phyloP scores from a whole-genome alignment of 2,797 vertebrate species.

The Pangasius krempfi region DNA sequence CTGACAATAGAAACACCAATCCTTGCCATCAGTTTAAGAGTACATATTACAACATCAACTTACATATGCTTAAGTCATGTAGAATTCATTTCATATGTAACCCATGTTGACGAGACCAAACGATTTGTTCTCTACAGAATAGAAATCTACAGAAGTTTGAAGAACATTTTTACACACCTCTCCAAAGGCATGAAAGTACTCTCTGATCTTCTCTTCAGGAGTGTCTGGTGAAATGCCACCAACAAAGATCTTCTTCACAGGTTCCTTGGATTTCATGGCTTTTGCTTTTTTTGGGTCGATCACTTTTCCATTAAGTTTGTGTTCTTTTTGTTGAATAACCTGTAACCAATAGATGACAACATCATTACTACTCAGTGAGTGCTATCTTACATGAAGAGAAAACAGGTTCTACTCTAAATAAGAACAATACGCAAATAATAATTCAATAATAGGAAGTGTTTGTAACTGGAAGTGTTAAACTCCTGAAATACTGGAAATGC shows the following conservation, averaged over 20 bases:
- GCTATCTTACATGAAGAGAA: not conserved
- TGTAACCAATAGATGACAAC: constrained; percentile 60
- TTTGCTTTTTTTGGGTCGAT: constrained; percentile 99
- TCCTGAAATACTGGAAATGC: constrained; percentile 12
- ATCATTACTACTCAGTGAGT: not conserved
- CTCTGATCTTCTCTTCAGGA: constrained; percentile 95
- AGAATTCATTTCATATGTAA: not conserved
- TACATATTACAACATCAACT: not conserved
- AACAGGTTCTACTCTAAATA: not conserved
- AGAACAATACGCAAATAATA: not conserved
- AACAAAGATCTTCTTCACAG: constrained; percentile 98
- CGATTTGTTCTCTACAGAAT: not conserved
- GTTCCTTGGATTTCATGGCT: constrained; percentile 99
- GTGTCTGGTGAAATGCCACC: constrained; percentile 97
- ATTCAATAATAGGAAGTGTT: not conserved
- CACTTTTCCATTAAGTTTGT: constrained; percentile 97
- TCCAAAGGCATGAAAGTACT: constrained; percentile 94
- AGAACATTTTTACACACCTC: constrained; percentile 77
- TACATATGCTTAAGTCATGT: not conserved
- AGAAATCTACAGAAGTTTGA: not conserved
- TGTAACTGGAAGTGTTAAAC: not conserved
- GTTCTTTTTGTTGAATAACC: constrained; percentile 95
- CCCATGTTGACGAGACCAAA: not conserved
- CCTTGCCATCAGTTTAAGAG: not conserved
- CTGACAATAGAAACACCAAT: constrained; percentile 67